Percentiles rank a stretch among this genome's conserved stretches.
Evolutionary conservation across 2,113 vertebrate species (phyloP).

Genomic region (Alouatta palliata): DNA sequence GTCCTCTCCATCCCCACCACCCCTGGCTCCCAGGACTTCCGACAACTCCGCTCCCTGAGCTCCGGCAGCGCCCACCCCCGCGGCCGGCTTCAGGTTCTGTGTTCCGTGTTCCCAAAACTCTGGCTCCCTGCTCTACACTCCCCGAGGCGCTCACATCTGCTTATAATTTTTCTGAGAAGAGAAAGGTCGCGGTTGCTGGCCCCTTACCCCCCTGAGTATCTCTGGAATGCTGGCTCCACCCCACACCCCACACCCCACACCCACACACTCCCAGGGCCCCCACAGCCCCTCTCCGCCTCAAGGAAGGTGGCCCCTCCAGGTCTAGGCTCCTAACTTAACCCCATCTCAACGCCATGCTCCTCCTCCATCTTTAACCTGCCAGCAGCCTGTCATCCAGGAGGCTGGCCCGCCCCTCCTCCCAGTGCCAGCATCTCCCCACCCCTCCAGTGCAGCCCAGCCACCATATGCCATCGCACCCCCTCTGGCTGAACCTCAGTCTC

Average conservation of each 20-base stretch:
- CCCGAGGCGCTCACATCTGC: constrained; percentile 71
- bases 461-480: not conserved
- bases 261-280: constrained; percentile 53
- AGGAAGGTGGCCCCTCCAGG: not conserved
- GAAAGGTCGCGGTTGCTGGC: constrained; percentile 48
- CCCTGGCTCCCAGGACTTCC: not conserved
- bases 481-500: too few species aligned
- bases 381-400: too few species aligned
- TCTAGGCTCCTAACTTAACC: not conserved
- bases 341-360: not conserved
- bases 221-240: constrained; percentile 67
- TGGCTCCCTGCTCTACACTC: not conserved
- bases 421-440: too few species aligned
- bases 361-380: not conserved
- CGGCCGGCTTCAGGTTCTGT: not conserved
- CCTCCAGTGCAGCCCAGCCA: not conserved
- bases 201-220: constrained; percentile 56
- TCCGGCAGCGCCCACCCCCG: not conserved
- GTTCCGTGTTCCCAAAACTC: not conserved
- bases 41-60: not conserved
- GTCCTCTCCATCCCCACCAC: not conserved
- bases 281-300: not conserved
- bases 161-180: constrained; percentile 67
- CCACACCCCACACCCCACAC: not conserved
- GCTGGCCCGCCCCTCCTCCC: too few species aligned